Conservation (phyloP, 1,140 invertebrate genomes). For the Drosophila parabipectinata region DNA sequence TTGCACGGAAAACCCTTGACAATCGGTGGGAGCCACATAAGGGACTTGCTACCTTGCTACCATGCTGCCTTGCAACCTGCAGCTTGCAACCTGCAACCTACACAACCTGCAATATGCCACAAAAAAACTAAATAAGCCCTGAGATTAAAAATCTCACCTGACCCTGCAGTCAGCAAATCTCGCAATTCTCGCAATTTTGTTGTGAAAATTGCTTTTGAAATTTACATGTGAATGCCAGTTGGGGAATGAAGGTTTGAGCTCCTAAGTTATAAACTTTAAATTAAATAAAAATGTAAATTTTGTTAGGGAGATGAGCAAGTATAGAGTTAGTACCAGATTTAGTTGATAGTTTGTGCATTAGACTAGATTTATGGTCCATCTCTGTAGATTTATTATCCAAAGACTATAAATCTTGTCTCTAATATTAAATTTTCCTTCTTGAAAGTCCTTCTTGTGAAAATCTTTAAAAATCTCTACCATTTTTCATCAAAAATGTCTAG, state of each 20-base stretch:
- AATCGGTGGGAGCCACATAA: slow-evolving; percentile 12
- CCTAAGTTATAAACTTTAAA: too few species aligned
- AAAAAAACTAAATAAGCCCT: neutral
- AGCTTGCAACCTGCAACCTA: neutral
- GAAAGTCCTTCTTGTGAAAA: too few species aligned
- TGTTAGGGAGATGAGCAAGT: too few species aligned
- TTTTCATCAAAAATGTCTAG: neutral
- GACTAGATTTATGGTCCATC: too few species aligned
- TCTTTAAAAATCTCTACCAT: too few species aligned
- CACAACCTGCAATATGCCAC: neutral
- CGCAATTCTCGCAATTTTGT: neutral
- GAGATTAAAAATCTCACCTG: slow-evolving; percentile 20
- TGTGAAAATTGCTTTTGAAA: neutral
- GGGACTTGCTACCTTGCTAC: neutral
- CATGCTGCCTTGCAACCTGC: neutral
- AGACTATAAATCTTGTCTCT: too few species aligned
- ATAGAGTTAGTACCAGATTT: too few species aligned
- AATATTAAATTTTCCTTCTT: too few species aligned
- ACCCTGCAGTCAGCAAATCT: slow-evolving; percentile 1
- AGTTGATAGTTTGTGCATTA: too few species aligned
- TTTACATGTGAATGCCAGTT: neutral
- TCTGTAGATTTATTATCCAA: too few species aligned
- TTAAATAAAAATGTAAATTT: too few species aligned
- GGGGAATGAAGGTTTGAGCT: too few species aligned
- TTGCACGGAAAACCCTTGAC: slow-evolving; percentile 37